These are phyloP conservation scores for Sebastes goodei DNA, from an alignment of 2,797 vertebrate species.

Conservation along the genomic window DNA sequence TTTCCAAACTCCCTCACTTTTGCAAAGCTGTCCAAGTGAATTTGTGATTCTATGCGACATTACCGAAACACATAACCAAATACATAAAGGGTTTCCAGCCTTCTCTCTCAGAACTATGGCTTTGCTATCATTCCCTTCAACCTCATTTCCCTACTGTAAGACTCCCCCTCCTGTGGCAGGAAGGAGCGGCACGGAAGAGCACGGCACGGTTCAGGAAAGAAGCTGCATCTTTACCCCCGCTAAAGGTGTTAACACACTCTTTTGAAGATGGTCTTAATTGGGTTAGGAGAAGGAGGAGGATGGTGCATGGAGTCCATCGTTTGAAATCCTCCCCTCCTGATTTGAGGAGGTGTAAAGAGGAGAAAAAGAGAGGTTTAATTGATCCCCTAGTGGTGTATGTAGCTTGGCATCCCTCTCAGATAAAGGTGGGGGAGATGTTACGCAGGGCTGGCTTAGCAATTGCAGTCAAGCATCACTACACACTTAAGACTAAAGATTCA, in stretches of 20 bases:
- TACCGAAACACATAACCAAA: background rate
- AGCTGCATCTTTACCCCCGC: slow-evolving; percentile 68
- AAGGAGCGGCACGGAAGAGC: slow-evolving; percentile 22
- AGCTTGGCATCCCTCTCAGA: slow-evolving; percentile 54
- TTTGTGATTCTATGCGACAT: background rate
- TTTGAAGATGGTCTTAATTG: slow-evolving; percentile 84
- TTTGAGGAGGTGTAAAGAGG: slow-evolving; percentile 70
- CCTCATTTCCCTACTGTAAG: slow-evolving; percentile 20
- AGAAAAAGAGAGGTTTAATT: slow-evolving; percentile 75
- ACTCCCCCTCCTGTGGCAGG: slow-evolving; percentile 7
- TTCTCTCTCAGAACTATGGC: background rate
- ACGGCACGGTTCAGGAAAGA: slow-evolving; percentile 32
- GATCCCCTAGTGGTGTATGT: slow-evolving; percentile 71
- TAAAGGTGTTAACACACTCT: slow-evolving; percentile 74
- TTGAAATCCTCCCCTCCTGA: slow-evolving; percentile 61
- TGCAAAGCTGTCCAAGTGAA: background rate
- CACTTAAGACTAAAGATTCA: slow-evolving; percentile 17
- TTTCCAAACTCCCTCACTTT: background rate
- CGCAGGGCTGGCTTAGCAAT: slow-evolving; percentile 35
- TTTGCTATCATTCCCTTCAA: background rate
- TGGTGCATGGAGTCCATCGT: slow-evolving; percentile 29
- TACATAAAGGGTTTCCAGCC: background rate
- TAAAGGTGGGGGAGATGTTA: slow-evolving; percentile 57
- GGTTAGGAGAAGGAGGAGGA: slow-evolving; percentile 37
- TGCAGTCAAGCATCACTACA: slow-evolving; percentile 47